A percentile compares a stretch with the other conserved stretches of the same genome.
Conservation (phyloP, 2,888 invertebrate species). For the Nomada ruficornis region DNA sequence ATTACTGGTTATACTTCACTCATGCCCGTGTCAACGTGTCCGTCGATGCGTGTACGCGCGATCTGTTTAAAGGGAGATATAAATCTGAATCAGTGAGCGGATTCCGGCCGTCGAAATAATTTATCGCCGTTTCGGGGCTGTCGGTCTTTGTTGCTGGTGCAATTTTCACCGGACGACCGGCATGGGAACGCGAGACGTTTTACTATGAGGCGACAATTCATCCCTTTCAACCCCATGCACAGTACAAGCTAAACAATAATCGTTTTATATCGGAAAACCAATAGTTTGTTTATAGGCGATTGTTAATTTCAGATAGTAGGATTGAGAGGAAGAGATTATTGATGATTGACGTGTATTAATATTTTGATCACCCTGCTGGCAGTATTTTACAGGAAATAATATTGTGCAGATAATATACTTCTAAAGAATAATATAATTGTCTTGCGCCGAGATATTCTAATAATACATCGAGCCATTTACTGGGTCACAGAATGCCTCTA, state of each 20-base stretch:
- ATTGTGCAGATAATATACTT: not conserved
- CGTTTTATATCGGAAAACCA: not conserved
- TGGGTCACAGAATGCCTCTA: too few relatives aligned
- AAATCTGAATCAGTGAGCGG: constrained; percentile 49
- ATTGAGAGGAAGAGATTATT: too few relatives aligned
- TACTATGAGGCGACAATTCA: constrained; percentile 3
- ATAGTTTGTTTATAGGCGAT: not conserved
- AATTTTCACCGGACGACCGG: constrained; percentile 28
- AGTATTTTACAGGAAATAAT: not conserved
- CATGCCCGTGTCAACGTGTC: not conserved
- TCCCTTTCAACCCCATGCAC: not conserved
- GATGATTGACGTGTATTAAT: too few relatives aligned
- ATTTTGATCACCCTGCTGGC: not conserved
- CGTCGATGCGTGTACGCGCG: constrained; percentile 26
- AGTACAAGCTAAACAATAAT: too few relatives aligned
- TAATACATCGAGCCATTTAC: too few relatives aligned
- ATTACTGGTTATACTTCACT: constrained; percentile 25
- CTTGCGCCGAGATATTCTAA: not conserved
- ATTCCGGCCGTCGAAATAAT: constrained; percentile 46
- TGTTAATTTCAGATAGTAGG: not conserved
- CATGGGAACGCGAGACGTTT: constrained; percentile 22
- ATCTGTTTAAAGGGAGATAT: constrained; percentile 46
- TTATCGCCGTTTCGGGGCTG: constrained; percentile 22
- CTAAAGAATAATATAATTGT: not conserved
- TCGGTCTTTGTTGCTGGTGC: not conserved